Conservation (phyloP, 2,113 vertebrate species). For the Kryptolebias marmoratus region DNA sequence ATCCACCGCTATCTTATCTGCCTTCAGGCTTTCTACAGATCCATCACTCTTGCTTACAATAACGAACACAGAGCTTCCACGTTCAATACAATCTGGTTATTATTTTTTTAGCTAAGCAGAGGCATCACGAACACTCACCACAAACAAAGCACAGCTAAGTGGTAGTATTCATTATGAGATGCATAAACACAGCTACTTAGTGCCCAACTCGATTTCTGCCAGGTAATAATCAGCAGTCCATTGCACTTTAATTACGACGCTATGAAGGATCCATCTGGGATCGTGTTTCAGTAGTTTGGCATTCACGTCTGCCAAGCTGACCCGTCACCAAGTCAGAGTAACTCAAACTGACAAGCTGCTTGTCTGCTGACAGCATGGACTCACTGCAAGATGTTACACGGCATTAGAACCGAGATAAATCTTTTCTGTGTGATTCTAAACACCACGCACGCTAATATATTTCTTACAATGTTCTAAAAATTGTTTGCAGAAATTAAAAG, state of each 20-base stretch:
- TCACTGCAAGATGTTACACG: conserved; percentile 8
- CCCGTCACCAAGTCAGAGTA: conserved; percentile 40
- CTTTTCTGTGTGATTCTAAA: background rate
- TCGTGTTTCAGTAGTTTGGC: conserved; percentile 49
- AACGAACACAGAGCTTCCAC: background rate
- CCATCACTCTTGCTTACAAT: conserved; percentile 42
- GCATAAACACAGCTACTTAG: conserved; percentile 23
- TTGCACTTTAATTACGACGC: conserved; percentile 66
- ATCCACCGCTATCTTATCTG: conserved; percentile 71
- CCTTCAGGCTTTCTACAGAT: conserved; percentile 22
- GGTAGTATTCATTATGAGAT: conserved; percentile 11
- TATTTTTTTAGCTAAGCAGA: background rate
- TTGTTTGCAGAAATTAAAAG: background rate
- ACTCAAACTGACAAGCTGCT: conserved; percentile 40
- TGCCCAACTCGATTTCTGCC: conserved; percentile 13
- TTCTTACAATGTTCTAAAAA: background rate
- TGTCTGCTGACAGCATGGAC: conserved; percentile 27
- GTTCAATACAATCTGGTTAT: background rate
- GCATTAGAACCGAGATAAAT: background rate
- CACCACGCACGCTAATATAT: no score
- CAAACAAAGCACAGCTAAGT: background rate
- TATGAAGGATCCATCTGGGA: conserved; percentile 33
- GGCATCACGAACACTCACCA: background rate
- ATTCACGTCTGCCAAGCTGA: conserved; percentile 48
- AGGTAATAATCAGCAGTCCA: conserved; percentile 34